Percentiles rank a stretch among this genome's conserved stretches.
These are phyloP conservation scores for Sisyra terminalis DNA, from an alignment of 2,888 invertebrate genomes.

Conservation along the genomic window DNA sequence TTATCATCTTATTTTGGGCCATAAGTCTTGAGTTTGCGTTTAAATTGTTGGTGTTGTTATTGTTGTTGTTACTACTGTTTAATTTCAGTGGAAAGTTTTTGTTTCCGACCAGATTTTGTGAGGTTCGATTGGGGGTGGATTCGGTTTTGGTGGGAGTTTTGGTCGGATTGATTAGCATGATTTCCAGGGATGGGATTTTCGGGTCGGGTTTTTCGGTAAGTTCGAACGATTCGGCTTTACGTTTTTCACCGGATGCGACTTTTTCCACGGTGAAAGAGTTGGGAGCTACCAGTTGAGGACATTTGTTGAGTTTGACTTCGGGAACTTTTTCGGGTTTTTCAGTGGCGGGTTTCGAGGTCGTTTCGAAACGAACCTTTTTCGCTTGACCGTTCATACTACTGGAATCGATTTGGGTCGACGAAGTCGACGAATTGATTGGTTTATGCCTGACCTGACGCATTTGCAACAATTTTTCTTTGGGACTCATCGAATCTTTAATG, in stretches of 20 bases:
- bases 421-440: slow-evolving; percentile 11
- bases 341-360: not conserved
- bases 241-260: slow-evolving; percentile 22
- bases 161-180: slow-evolving; percentile 17
- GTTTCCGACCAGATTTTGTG: slow-evolving; percentile 8
- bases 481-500: slow-evolving; percentile 13
- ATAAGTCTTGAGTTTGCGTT: not conserved
- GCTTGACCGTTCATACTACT: not conserved
- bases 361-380: slow-evolving; percentile 5
- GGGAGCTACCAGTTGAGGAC: slow-evolving; percentile 7
- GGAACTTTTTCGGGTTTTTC: not conserved
- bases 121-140: not conserved
- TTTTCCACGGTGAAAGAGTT: slow-evolving; percentile 26
- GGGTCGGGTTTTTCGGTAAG: slow-evolving; percentile 17
- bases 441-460: slow-evolving; percentile 28
- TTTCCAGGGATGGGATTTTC: slow-evolving; percentile 19
- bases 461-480: slow-evolving; percentile 26
- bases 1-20: slow-evolving; percentile 1
- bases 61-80: too few relatives aligned
- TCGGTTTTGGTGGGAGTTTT: not conserved
- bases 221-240: slow-evolving; percentile 18
- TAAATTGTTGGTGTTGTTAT: not conserved
- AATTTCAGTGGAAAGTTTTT: slow-evolving; percentile 14
- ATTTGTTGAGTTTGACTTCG: not conserved
- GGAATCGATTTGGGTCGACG: not conserved